phyloP scores from a whole-genome alignment of 2,113 vertebrate genomes.

The Shinisaurus crocodilurus region DNA sequence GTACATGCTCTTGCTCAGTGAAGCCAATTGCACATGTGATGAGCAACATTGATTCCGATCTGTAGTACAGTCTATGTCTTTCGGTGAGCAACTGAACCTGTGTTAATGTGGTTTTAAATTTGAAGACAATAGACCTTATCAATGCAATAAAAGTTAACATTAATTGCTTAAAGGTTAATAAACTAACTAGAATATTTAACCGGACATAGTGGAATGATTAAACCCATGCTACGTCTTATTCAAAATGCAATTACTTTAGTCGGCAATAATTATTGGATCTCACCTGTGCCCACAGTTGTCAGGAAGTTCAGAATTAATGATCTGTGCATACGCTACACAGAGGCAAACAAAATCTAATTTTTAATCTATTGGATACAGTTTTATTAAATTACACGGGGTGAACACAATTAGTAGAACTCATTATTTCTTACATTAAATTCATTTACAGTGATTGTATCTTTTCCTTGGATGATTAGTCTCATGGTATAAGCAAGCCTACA shows the following conservation, averaged over 20 bases:
- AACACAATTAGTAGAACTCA: slow-evolving; percentile 51
- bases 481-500: slow-evolving; percentile 27
- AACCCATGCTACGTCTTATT: slow-evolving; percentile 55
- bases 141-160: slow-evolving; percentile 38
- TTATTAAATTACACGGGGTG: slow-evolving; percentile 51
- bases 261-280: slow-evolving; percentile 52
- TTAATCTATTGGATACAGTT: slow-evolving; percentile 39
- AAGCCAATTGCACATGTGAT: background rate
- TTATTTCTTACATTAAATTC: slow-evolving; percentile 48
- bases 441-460: slow-evolving; percentile 40
- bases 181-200: slow-evolving; percentile 47
- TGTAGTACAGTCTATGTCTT: background rate
- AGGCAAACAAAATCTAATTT: slow-evolving; percentile 27
- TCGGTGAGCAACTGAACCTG: background rate
- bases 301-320: slow-evolving; percentile 50
- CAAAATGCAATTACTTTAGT: slow-evolving; percentile 61
- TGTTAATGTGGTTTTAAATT: slow-evolving; percentile 9
- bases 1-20: background rate
- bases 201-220: slow-evolving; percentile 48
- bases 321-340: slow-evolving; percentile 17
- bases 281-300: slow-evolving; percentile 45
- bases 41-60: background rate
- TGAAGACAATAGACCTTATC: slow-evolving; percentile 34
- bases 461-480: slow-evolving; percentile 28
- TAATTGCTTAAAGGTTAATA: slow-evolving; percentile 58